These are phyloP conservation scores for Micrasema longulum DNA, from an alignment of 1,140 invertebrate genomes.

Conservation along the genomic window DNA sequence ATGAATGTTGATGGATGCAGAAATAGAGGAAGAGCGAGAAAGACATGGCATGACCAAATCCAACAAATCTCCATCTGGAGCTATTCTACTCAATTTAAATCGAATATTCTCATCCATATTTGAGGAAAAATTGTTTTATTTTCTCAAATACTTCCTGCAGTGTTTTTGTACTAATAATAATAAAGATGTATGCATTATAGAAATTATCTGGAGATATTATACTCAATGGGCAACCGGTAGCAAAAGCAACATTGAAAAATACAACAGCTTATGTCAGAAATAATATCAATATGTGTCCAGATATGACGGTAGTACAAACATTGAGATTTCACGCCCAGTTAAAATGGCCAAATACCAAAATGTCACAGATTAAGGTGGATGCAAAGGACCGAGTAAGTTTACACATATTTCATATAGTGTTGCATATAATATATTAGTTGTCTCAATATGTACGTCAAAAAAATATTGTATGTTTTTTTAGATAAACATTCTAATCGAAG, in stretches of 20 bases:
- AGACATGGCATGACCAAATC: too few species aligned
- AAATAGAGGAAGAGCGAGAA: too few species aligned
- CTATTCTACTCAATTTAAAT: too few species aligned
- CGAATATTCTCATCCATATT: too few species aligned
- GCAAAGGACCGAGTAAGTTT: constrained; percentile 70
- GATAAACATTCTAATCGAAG: constrained; percentile 89
- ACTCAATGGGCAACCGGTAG: constrained; percentile 87
- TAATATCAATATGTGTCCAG: constrained; percentile 71
- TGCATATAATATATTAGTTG: too few species aligned
- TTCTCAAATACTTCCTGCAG: too few species aligned
- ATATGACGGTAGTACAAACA: constrained; percentile 86
- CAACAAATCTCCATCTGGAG: too few species aligned
- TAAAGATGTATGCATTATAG: constrained; percentile 56
- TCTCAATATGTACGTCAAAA: too few species aligned
- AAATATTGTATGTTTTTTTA: constrained; percentile 60
- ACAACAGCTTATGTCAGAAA: constrained; percentile 75
- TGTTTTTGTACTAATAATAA: too few species aligned
- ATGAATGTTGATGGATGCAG: too few species aligned
- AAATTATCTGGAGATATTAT: constrained; percentile 82
- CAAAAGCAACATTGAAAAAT: constrained; percentile 75
- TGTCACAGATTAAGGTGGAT: constrained; percentile 70
- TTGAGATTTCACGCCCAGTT: constrained; percentile 83
- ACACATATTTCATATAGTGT: too few species aligned
- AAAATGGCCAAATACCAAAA: constrained; percentile 70
- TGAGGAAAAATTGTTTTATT: too few species aligned